phyloP scores from a whole-genome alignment of 2,888 invertebrate species.

The Steromphala cineraria region DNA sequence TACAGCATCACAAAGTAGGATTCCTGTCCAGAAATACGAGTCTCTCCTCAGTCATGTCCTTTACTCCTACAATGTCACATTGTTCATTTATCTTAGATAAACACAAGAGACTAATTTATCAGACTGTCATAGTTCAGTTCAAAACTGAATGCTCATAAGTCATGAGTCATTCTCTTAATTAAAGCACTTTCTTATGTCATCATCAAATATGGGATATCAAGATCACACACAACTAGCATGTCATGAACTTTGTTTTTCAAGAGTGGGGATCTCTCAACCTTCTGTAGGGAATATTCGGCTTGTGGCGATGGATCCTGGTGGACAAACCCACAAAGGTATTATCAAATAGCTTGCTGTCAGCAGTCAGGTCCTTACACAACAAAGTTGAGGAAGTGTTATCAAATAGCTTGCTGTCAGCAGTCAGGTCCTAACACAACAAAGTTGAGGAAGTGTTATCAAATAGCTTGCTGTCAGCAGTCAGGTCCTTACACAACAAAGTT shows the following conservation, averaged over 20 bases:
- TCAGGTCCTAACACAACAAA: neutral
- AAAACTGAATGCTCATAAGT: no score
- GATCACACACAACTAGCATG: neutral
- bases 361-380: neutral
- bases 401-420: conserved; percentile 18
- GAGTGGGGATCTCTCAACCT: conserved; percentile 9
- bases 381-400: neutral
- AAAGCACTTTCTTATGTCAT: no score
- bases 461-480: conserved; percentile 10
- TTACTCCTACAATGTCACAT: no score
- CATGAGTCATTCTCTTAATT: no score
- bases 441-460: conserved; percentile 7
- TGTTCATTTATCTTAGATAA: no score
- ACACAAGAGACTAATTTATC: no score
- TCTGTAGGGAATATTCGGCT: conserved; percentile 6
- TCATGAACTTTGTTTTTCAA: neutral
- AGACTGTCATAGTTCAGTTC: no score
- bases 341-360: conserved; percentile 22
- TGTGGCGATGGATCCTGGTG: conserved; percentile 24
- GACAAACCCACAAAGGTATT: conserved; percentile 1
- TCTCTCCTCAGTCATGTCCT: no score
- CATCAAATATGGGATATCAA: neutral
- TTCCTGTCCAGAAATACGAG: no score
- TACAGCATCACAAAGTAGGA: no score
- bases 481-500: neutral